These are phyloP conservation scores for Masnerella sp. DNA, from an alignment of 2,888 invertebrate genomes.

Conservation along the genomic window DNA sequence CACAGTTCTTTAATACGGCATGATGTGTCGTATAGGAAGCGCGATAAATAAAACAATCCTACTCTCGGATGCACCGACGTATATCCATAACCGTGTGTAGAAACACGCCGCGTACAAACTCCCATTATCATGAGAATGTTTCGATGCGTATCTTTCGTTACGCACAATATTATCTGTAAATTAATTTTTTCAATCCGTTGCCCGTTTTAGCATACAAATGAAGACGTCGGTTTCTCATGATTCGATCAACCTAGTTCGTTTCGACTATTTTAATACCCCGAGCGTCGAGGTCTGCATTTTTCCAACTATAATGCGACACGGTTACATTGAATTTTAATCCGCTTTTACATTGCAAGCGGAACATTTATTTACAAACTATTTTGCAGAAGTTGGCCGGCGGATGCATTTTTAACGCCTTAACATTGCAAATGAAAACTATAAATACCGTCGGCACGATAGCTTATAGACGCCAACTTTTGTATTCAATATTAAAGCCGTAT, in stretches of 20 bases:
- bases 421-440: constrained; percentile 43
- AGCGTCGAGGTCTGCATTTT: too few species aligned
- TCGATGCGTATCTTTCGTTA: constrained; percentile 38
- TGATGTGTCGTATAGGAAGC: too few species aligned
- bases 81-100: constrained; percentile 33
- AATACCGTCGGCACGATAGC: constrained; percentile 33
- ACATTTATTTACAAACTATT: constrained; percentile 30
- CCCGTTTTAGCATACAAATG: constrained; percentile 20
- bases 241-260: constrained; percentile 22
- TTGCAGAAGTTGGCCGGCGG: background rate
- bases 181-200: constrained; percentile 11
- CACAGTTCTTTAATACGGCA: too few species aligned
- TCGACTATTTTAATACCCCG: constrained; percentile 28
- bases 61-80: constrained; percentile 3
- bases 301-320: background rate
- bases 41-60: constrained; percentile 48
- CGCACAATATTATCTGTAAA: constrained; percentile 27
- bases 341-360: background rate
- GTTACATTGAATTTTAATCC: constrained; percentile 16
- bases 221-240: constrained; percentile 19
- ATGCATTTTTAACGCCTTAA: constrained; percentile 38
- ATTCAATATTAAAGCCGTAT: constrained; percentile 34
- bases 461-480: constrained; percentile 36
- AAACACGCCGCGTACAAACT: constrained; percentile 37
- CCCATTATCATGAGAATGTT: constrained; percentile 39